Evolutionary conservation across 2,113 vertebrate species (phyloP), one percentile per base, ranked within the genome.

Genomic region (Rhea americana): DNA sequence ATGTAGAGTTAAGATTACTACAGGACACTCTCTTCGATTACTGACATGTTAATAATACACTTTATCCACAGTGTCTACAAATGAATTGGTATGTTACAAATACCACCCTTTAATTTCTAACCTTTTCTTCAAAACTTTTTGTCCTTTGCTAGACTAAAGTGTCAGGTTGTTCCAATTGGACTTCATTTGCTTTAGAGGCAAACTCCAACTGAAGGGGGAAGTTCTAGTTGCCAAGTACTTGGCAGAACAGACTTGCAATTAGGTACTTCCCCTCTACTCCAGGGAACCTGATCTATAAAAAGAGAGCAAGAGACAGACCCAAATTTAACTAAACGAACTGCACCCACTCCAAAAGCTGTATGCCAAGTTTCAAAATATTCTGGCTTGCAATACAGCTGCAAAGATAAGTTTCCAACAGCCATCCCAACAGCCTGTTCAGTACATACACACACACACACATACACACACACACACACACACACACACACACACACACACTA

Each of bases 311-410:
- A 91, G 74, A 76, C 83, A 88, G 87, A 92, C 62, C 35, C 20
- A 7, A 37, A 79, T 92, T 91, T 85, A 86, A 76, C 39, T 4
- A 63, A 82, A 86, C 53, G 51, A 82, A 39, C 70, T 94, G 94
- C 83, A 91, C 90, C 90, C 83, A 82, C 83, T 96, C 94, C 81
- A 78, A 82, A 90, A 59, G 55, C 77, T 73, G 32, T 26, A 56
- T 50, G 90, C 90, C 96, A 96, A 90, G 41, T 95, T 94, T 90
- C 78, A 90, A 35, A 78, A 80, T 63, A 62, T 9, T 75, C 70
- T 82, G 85, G 37, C 77, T 93, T 82, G 77, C 77, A 91, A 13
- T 25, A 14, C 74, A 78, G 43, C 76, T 93, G 82, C 80, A 78
- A 61, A 95, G 93, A 88, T 61, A 84, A 67, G 25, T 81, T 93